Percentiles rank a stretch among this genome's conserved stretches.
phyloP scores from a whole-genome alignment of 2,113 vertebrate species.

The Strix aluco region DNA sequence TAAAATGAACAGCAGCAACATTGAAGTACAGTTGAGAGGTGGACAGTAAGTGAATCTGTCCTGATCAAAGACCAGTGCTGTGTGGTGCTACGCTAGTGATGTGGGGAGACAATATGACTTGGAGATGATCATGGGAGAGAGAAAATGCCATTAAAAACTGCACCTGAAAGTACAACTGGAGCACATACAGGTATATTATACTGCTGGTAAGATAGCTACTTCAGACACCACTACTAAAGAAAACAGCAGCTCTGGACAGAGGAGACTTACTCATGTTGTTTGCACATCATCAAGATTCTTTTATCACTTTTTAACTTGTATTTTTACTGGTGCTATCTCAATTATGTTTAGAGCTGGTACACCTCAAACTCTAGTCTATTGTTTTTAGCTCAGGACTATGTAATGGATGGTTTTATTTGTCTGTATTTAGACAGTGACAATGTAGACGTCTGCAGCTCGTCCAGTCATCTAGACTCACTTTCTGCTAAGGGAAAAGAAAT shows the following conservation, averaged over 20 bases:
- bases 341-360: background rate
- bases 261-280: background rate
- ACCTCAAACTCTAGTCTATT: background rate
- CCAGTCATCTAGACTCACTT: background rate
- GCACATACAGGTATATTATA: background rate
- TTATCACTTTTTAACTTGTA: background rate
- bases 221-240: background rate
- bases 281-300: background rate
- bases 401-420: background rate
- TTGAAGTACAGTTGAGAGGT: background rate
- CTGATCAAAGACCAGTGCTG: background rate
- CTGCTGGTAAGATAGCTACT: background rate
- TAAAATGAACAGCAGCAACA: background rate
- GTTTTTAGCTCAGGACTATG: background rate
- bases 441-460: background rate
- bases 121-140: background rate
- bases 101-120: background rate
- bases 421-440: background rate
- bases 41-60: background rate
- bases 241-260: background rate
- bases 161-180: background rate
- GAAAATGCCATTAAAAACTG: background rate
- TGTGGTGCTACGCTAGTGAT: background rate
- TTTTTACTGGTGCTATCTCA: background rate
- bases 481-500: background rate